A percentile compares a stretch with the other conserved stretches of the same genome.
Evolutionary conservation across 2,888 invertebrate species (phyloP).

Genomic region (Tenthredo mesomela): DNA sequence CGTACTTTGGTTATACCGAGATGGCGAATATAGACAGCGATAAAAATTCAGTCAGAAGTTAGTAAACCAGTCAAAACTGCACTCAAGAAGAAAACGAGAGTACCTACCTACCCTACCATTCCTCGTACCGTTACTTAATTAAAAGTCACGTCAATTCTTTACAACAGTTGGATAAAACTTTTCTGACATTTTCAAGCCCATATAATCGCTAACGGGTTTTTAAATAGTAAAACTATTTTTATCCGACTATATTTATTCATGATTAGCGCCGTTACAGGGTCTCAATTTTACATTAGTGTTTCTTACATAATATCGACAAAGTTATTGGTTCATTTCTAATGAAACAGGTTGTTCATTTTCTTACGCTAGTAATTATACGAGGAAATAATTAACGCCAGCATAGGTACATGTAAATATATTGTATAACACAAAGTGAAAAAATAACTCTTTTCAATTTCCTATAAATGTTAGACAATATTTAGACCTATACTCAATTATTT

Average conservation of each 20-base stretch:
- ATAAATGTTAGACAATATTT: slow-evolving; percentile 14
- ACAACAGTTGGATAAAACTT: neutral
- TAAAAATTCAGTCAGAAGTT: slow-evolving; percentile 15
- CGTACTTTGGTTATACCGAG: neutral
- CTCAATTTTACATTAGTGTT: neutral
- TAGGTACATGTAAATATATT: slow-evolving; percentile 40
- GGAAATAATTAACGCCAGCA: neutral
- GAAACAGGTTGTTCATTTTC: neutral
- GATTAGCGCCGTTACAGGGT: slow-evolving; percentile 32
- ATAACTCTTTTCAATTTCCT: slow-evolving; percentile 16
- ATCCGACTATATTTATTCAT: neutral
- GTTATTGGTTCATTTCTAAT: neutral
- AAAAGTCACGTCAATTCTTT: slow-evolving; percentile 2
- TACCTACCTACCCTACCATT: neutral
- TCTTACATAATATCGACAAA: neutral
- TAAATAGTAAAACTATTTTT: slow-evolving; percentile 34
- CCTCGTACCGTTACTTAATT: neutral
- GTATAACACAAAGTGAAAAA: neutral
- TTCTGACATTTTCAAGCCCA: neutral
- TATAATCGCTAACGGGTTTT: neutral
- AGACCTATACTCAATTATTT: neutral
- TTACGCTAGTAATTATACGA: neutral
- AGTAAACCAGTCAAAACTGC: neutral
- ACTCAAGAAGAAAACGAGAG: slow-evolving; percentile 16
- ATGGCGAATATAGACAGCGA: slow-evolving; percentile 6